Evolutionary conservation across 2,797 vertebrate species (phyloP).

Genomic region (Limosa lapponica): DNA sequence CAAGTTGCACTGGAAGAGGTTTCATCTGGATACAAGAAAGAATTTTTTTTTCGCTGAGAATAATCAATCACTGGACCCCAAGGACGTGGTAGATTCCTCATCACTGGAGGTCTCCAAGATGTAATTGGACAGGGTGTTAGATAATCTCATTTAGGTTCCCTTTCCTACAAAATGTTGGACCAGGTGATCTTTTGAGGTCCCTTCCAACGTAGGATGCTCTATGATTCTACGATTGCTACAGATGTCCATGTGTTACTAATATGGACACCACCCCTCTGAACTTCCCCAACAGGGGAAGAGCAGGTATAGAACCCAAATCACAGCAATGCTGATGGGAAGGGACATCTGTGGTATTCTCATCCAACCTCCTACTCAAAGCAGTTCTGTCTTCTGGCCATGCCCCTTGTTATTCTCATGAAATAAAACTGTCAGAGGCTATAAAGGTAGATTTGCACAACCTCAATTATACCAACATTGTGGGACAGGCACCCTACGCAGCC

Average conservation of each 20-base stretch:
- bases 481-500: background rate
- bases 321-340: background rate
- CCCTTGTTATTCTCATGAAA: background rate
- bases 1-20: background rate
- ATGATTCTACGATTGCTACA: background rate
- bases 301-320: background rate
- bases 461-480: fast-evolving
- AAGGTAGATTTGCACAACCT: background rate
- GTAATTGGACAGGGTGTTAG: background rate
- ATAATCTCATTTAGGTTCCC: background rate
- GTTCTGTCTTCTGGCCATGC: background rate
- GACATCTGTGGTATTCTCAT: background rate
- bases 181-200: fast-evolving
- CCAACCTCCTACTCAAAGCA: background rate
- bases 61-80: background rate
- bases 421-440: background rate
- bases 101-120: background rate
- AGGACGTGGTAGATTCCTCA: no score
- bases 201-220: background rate
- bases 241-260: background rate
- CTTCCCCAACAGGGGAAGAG: background rate
- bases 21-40: background rate
- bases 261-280: background rate
- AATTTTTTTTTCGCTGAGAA: background rate
- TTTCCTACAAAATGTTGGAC: background rate